Conservation (phyloP, 2,113 vertebrate genomes). For the Etheostoma cragini region DNA sequence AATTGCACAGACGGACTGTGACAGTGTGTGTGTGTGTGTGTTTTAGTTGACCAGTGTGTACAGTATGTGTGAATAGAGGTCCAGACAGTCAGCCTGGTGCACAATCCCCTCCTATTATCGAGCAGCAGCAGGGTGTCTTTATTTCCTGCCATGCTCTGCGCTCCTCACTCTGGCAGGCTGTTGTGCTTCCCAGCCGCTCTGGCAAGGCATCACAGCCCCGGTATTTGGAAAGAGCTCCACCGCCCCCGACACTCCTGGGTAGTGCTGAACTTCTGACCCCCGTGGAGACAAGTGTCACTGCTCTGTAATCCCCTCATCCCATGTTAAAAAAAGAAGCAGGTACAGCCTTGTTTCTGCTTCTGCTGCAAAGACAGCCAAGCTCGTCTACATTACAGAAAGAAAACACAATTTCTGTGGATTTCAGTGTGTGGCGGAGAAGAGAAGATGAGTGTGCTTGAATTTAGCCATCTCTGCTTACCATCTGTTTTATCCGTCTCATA, state of each 20-base stretch:
- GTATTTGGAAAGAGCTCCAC: conserved; percentile 64
- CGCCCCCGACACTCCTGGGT: conserved; percentile 67
- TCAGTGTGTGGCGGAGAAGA: conserved; percentile 8
- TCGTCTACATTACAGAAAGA: conserved; percentile 18
- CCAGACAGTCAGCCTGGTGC: conserved; percentile 12
- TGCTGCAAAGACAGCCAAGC: conserved; percentile 10
- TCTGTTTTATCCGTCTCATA: conserved; percentile 86
- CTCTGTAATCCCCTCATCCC: conserved; percentile 77
- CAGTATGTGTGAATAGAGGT: not conserved
- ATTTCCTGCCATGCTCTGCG: conserved; percentile 72
- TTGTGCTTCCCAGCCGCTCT: conserved; percentile 66
- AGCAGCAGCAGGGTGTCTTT: conserved; percentile 78
- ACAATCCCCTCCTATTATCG: conserved; percentile 72
- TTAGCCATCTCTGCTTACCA: conserved; percentile 85
- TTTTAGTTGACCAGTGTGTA: conserved; percentile 20
- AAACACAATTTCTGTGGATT: conserved; percentile 13
- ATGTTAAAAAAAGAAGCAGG: conserved; percentile 28
- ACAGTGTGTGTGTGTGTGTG: conserved; percentile 10
- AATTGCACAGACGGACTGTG: too few species aligned
- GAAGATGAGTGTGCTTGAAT: conserved; percentile 48
- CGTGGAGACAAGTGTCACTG: conserved; percentile 72
- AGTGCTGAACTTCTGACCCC: conserved; percentile 82
- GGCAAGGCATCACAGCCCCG: conserved; percentile 82
- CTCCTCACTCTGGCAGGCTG: conserved; percentile 70
- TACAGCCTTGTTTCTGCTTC: conserved; percentile 12